Evolutionary conservation across 1,140 invertebrate genomes (phyloP), one percentile per base, ranked within the genome.

Genomic region (Drosophila bifasciata): DNA sequence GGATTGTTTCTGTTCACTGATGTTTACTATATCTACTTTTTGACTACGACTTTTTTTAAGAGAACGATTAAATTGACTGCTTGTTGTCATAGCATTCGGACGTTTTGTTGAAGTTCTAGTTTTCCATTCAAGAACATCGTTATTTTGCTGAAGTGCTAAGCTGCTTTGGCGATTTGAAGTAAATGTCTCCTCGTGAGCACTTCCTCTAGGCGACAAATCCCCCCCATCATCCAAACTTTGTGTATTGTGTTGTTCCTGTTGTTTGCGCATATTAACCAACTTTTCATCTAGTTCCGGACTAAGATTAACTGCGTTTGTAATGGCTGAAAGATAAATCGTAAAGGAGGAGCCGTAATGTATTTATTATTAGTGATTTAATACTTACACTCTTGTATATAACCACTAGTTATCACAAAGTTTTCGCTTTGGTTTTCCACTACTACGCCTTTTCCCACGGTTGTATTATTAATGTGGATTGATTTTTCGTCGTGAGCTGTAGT

Each of bases 281-380:
- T 98, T 98, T 72, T 98, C 97, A 91, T 98, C 97, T 48, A 98
- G 97, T 92, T 98, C 97, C 1, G 98, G 92, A 91, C 97, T 97
- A 83, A 96, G 95, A 90, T 96, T 96, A 39, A 97, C 91, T 6
- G 96, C 96, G 91, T 95, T 96, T 92, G 96, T 96, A 58, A 97
- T 96, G 2, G 96, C 96, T 97, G 90, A 25, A 28, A 44, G n/a
- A 19, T 44, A 57, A 46, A 41, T n/a, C 1, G 8, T 16, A 9
- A 4, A 36, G 3, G 2, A 36, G 3, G 2, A 17, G 17, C 0
- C 2, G 1, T 16, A 17, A 5, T 39, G 44, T 0, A 21, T 21
- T 21, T 21, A 21, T 21, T 21, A 1, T 5, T 16, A n/a, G n/a
- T n/a, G 8, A 4, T 7, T 17, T 25, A 5, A n/a, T 25, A 58